Percentiles rank a stretch among this genome's conserved stretches.
phyloP scores from a whole-genome alignment of 2,797 vertebrate genomes.

The Australoheros facetus region DNA sequence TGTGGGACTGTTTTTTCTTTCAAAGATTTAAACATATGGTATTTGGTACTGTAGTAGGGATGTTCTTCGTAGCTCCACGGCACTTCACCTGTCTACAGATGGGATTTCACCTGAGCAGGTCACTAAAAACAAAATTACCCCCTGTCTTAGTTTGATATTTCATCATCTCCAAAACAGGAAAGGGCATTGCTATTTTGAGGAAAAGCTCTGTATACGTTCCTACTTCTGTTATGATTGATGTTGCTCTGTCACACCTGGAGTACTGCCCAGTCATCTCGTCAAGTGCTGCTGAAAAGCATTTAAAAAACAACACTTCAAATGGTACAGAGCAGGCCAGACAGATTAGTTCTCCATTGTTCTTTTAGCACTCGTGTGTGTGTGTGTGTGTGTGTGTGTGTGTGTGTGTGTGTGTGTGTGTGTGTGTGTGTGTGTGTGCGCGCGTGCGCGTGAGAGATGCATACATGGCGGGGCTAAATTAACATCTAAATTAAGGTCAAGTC shows the following conservation, averaged over 20 bases:
- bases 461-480: neutral
- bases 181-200: neutral
- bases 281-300: conserved; percentile 5
- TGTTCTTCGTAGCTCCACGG: neutral
- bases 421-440: no score
- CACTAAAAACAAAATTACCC: conserved; percentile 4
- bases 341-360: conserved; percentile 4
- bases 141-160: neutral
- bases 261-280: conserved; percentile 1
- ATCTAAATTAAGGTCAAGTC: neutral
- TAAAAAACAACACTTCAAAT: neutral
- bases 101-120: neutral
- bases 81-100: neutral
- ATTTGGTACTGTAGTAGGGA: neutral
- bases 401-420: neutral
- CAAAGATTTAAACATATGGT: neutral
- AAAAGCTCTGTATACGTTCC: neutral
- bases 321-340: neutral
- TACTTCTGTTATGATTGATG: conserved; percentile 2
- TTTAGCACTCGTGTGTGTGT: neutral
- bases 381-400: no score
- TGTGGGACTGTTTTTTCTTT: neutral
- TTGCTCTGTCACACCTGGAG: neutral
- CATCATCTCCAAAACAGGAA: neutral
- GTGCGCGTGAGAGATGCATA: neutral